Base-by-base conservation (phyloP, 2,113 vertebrate genomes). In the Scomber japonicus region DNA sequence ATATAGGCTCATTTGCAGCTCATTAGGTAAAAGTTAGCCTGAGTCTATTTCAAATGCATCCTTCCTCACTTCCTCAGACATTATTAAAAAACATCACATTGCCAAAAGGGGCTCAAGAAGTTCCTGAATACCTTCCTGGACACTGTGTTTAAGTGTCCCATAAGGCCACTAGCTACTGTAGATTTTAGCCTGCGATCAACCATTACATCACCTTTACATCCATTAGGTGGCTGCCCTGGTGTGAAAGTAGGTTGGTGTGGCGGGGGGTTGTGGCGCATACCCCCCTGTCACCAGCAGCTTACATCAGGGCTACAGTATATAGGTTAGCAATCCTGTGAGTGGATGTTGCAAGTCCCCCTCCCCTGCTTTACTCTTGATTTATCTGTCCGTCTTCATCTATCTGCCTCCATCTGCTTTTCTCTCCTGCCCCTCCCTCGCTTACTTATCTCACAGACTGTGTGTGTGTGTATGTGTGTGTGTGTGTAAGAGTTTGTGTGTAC, bases 321-420 rank as follows among this genome's bases (percentile, higher is more conserved):
- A 83, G 81, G 85, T 88, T 85, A 68, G 72, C 66, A 79, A 77
- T 83, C 73, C 70, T 82, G 71, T 74, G 60, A 73, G 79, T 86
- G 82, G 71, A 76, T 78, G 70, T 27, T 51, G 21, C 35, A 21
- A 30, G 11, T 35, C 57, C 72, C 60, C 62, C 55, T 11, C 30
- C 17, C 17, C 61, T 6, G 27, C n/a, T 24, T 21, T 31, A 55
- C 62, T 54, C 79, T 61, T 71, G 61, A 80, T 86, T 83, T 81
- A 75, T 88, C 77, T 62, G 60, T 81, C 73, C 57, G 49, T 62
- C 71, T 81, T 67, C 78, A 70, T 87, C 85, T 63, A 63, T 75
- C 68, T 77, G 40, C 71, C 70, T 79, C 78, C 82, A 81, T 85
- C 90, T 81, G 55, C 77, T 53, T 61, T 17, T 31, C 46, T 64